Percentiles rank a stretch among this genome's conserved stretches.
Conservation (phyloP, 2,113 vertebrate genomes). For the Centropus bengalensis region DNA sequence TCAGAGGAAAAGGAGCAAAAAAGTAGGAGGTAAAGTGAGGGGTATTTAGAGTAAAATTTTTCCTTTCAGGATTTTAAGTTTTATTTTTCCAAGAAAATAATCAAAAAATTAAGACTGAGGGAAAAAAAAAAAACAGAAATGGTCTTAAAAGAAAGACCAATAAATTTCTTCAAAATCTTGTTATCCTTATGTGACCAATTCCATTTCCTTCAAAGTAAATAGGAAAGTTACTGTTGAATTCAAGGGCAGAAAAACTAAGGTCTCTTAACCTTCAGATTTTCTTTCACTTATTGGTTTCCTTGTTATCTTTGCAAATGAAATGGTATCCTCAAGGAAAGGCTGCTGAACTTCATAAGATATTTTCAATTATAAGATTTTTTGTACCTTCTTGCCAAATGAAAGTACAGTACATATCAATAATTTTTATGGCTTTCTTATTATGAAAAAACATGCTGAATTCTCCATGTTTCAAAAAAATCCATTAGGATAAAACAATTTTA, state of each 20-base stretch:
- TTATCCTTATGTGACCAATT: not conserved
- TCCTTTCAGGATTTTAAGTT: not conserved
- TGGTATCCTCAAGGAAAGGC: not conserved
- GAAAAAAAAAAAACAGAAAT: not conserved
- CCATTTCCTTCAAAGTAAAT: not conserved
- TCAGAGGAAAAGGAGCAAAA: not conserved
- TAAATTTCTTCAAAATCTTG: not conserved
- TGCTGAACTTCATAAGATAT: not conserved
- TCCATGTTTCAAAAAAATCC: conserved; percentile 1
- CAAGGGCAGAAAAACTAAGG: not conserved
- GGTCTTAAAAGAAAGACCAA: not conserved
- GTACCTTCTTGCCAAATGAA: not conserved
- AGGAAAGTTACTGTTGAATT: not conserved
- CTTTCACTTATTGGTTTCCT: not conserved
- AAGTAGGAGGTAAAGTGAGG: not conserved
- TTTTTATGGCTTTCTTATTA: not conserved
- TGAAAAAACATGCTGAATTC: not conserved
- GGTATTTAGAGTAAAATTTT: not conserved
- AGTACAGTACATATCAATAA: not conserved
- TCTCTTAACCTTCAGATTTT: not conserved
- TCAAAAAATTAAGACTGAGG: not conserved
- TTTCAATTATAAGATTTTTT: not conserved
- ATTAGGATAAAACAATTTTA: not conserved
- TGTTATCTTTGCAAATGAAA: not conserved
- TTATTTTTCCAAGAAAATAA: not conserved